phyloP scores from a whole-genome alignment of 2,797 vertebrate genomes.

The Triplophysa yarkandensis region DNA sequence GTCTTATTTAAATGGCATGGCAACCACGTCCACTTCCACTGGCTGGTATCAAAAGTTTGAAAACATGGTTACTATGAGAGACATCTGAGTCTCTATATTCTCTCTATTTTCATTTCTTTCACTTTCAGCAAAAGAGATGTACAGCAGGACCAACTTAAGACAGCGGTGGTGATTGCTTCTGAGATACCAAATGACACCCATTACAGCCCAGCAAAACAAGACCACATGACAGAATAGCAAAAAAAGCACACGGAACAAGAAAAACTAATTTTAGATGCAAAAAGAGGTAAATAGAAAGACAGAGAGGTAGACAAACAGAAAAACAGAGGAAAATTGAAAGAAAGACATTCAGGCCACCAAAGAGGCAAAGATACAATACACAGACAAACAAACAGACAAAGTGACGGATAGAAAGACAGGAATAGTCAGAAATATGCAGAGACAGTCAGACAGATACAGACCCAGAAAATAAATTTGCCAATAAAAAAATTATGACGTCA shows the following conservation, averaged over 20 bases:
- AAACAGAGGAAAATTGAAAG: neutral
- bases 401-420: no score
- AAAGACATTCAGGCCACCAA: no score
- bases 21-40: neutral
- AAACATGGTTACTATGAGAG: neutral
- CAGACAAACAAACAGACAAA: no score
- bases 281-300: neutral
- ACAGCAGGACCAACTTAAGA: neutral
- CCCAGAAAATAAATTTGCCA: no score
- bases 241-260: neutral
- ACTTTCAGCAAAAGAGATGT: neutral
- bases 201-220: slow-evolving; percentile 5
- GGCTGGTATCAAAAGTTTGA: neutral
- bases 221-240: neutral
- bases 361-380: no score
- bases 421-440: no score
- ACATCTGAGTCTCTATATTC: neutral
- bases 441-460: no score
- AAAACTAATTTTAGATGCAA: neutral
- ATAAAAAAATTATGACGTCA: no score
- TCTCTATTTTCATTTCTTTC: neutral
- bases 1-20: slow-evolving; percentile 22
- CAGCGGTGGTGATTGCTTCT: neutral
- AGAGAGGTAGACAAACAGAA: neutral
- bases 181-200: neutral